Percentiles rank a stretch among this genome's conserved stretches.
Conservation (phyloP, 2,797 vertebrate species). For the Gymnodraco acuticeps region DNA sequence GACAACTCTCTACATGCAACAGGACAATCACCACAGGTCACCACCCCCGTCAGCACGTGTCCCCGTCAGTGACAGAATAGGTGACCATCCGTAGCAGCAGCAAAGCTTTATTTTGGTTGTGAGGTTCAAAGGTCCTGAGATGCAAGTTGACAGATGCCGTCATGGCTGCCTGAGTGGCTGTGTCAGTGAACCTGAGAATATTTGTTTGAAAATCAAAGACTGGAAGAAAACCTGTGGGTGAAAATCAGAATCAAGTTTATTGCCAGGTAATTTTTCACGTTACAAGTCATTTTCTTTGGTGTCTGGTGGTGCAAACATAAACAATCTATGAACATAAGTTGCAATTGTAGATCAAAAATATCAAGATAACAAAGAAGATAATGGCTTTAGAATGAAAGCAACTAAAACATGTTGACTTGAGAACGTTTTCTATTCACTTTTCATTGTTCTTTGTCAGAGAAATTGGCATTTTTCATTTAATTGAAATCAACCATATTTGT, state of each 20-base stretch:
- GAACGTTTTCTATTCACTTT: background rate
- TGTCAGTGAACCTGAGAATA: constrained; percentile 70
- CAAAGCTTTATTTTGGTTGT: constrained; percentile 72
- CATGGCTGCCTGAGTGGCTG: constrained; percentile 41
- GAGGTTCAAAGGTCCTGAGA: constrained; percentile 72
- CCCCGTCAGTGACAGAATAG: constrained; percentile 60
- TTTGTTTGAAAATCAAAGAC: constrained; percentile 52
- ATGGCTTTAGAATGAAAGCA: constrained; percentile 11
- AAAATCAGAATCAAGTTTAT: background rate
- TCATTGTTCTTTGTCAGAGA: background rate
- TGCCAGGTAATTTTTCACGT: too few relatives aligned
- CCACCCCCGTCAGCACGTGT: constrained; percentile 62
- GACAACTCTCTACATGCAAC: constrained; percentile 30
- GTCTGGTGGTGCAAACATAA: too few relatives aligned
- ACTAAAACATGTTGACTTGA: constrained; percentile 3
- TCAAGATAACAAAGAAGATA: too few relatives aligned
- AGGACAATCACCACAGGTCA: constrained; percentile 68
- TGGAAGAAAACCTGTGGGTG: constrained; percentile 11
- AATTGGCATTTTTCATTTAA: background rate
- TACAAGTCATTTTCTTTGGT: too few relatives aligned
- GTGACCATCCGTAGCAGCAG: constrained; percentile 51
- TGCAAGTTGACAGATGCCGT: constrained; percentile 61
- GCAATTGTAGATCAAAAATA: too few relatives aligned
- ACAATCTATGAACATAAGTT: too few relatives aligned
- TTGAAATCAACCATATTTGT: background rate